Evolutionary conservation across 2,888 invertebrate species (phyloP).

Genomic region (Mycalesis mineus): DNA sequence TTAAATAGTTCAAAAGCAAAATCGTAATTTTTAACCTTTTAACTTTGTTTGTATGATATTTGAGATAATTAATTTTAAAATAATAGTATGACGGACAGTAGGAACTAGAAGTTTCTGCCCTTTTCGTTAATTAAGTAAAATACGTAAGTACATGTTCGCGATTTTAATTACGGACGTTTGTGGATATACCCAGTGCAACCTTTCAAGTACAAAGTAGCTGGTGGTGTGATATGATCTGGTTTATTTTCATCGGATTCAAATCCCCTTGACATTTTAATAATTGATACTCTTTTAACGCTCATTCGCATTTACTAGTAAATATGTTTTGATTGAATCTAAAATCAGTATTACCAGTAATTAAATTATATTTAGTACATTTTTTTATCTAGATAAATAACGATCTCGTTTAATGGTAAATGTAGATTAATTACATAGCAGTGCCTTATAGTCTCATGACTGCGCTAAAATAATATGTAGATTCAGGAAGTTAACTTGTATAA

Average conservation of each 20-base stretch:
- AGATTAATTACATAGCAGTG: no score
- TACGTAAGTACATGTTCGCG: neutral
- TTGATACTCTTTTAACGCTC: conserved; percentile 12
- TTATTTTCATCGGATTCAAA: conserved; percentile 20
- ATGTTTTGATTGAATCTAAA: conserved; percentile 3
- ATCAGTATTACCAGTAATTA: neutral
- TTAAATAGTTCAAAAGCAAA: no score
- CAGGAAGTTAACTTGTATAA: no score
- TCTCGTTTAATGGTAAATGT: neutral
- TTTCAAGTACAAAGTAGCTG: conserved; percentile 15
- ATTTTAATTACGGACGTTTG: neutral
- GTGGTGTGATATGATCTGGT: conserved; percentile 14
- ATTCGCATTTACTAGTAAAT: conserved; percentile 12
- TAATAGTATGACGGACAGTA: no score
- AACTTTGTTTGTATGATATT: no score
- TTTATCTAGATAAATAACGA: neutral
- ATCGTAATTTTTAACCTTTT: no score
- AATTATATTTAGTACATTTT: neutral
- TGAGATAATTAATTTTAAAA: no score
- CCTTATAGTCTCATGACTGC: no score
- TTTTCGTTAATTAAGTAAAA: no score
- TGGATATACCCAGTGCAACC: conserved; percentile 7
- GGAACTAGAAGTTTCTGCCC: no score
- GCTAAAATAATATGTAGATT: no score
- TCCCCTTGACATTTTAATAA: conserved; percentile 26